Conservation (phyloP, 2,797 vertebrate genomes). For the Psittacula derbiana region DNA sequence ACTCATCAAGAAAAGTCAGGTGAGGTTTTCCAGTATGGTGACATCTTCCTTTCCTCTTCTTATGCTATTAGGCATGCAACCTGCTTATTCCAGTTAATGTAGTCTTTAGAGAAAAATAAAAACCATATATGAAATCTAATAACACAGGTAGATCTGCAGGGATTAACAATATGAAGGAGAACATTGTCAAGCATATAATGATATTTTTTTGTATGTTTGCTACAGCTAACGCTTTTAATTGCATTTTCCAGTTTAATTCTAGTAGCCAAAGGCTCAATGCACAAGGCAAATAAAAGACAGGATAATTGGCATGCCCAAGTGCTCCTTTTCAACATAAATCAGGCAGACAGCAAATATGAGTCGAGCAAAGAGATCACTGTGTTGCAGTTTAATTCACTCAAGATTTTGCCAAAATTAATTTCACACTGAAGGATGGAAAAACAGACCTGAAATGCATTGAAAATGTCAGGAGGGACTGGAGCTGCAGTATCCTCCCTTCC, state of each 20-base stretch:
- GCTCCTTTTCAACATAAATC: conserved; percentile 36
- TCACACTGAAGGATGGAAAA: neutral
- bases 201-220: conserved; percentile 50
- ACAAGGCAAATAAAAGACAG: conserved; percentile 44
- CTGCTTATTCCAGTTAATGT: conserved; percentile 3
- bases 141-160: conserved; percentile 30
- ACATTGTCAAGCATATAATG: conserved; percentile 55
- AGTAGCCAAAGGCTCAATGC: conserved; percentile 60
- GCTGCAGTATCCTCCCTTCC: neutral
- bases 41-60: neutral
- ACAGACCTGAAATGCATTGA: neutral
- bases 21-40: neutral
- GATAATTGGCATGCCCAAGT: conserved; percentile 41
- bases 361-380: neutral
- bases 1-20: neutral
- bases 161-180: conserved; percentile 39
- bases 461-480: neutral
- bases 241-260: conserved; percentile 61
- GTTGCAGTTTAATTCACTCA: conserved; percentile 34
- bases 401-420: conserved; percentile 40
- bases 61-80: neutral
- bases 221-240: conserved; percentile 60
- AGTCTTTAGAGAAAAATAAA: conserved; percentile 14
- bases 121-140: conserved; percentile 44
- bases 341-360: conserved; percentile 39